Evolutionary conservation across 2,113 vertebrate genomes (phyloP).

Genomic region (Hipposideros armiger): DNA sequence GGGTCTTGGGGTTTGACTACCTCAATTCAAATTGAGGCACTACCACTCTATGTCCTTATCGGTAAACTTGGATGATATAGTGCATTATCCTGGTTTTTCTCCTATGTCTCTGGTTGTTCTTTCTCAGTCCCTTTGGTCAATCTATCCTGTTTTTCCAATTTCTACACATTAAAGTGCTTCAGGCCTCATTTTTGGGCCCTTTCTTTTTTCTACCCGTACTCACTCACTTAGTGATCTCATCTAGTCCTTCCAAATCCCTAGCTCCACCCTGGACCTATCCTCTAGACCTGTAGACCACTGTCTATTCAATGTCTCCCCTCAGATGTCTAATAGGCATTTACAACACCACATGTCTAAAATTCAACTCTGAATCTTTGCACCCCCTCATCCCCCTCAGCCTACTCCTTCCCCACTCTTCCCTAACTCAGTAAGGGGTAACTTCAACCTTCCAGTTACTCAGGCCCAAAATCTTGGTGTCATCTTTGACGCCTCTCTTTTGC

Average conservation of each 20-base stretch:
- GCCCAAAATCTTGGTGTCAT: neutral
- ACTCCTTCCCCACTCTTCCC: neutral
- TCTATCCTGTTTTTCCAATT: neutral
- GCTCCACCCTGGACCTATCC: neutral
- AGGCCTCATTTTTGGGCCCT: neutral
- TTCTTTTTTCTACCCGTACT: conserved; percentile 9
- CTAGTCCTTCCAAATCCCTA: neutral
- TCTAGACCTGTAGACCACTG: neutral
- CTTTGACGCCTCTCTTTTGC: neutral
- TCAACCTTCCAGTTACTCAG: neutral
- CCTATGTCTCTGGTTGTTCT: neutral
- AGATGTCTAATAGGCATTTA: neutral
- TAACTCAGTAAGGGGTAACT: neutral
- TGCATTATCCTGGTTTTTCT: neutral
- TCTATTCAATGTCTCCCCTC: neutral
- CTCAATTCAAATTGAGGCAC: conserved; percentile 30
- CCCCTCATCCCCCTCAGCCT: neutral
- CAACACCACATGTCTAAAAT: neutral
- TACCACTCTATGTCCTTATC: neutral
- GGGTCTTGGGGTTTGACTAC: neutral
- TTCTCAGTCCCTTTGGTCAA: neutral
- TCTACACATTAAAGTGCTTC: neutral
- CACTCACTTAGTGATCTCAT: neutral
- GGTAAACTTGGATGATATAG: neutral
- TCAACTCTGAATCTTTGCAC: neutral